Base-by-base conservation (phyloP, 2,113 vertebrate genomes). In the Aphyosemion australe region DNA sequence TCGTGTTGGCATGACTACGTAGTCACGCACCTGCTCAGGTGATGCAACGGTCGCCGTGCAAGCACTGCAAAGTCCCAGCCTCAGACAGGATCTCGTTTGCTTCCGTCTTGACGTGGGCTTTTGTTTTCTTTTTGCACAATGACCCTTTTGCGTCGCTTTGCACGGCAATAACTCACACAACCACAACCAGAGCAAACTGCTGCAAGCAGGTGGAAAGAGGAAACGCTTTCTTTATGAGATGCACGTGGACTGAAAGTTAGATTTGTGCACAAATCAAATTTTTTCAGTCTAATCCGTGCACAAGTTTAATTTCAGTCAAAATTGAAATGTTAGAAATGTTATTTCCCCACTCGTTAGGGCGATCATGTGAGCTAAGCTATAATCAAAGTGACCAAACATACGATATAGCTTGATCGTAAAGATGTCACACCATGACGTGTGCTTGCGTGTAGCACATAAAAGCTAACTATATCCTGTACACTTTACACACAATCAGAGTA, bases 1-100 rank as follows among this genome's bases (percentile, higher is more conserved):
- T 69, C 43, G 26, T 55, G 65, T 76, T 62, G 42, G 64, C 49
- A 74, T 39, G 69, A 50, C 71, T 76, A 69, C 62, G 39, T 32
- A 32, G 76, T 70, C 59, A 70, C 51, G 42, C 66, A 48, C 64
- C 49, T 46, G 49, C 60, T 72, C 41, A 1, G 34, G 55, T 2
- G 19, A 5, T 3, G 15, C 52, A 34, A 26, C 46, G 65, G 34
- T 37, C 34, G 7, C 34, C 34, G 6, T 10, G 9, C 34, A 37
- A 37, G 9, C 34, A 37, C 34, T 37, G 34, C 3, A 26, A 26
- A 26, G 26, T 37, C 9, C 43, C 19, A 31, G 45, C 57, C 21
- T 49, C 6, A 55, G 49, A 41, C 12, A 32, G 43, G 48, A 32
- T 37, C n/a, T 50, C 46, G 21, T 49, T 59, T 26, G 20, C 13